Conservation (phyloP, 2,113 vertebrate genomes). For the Bos taurus region DNA sequence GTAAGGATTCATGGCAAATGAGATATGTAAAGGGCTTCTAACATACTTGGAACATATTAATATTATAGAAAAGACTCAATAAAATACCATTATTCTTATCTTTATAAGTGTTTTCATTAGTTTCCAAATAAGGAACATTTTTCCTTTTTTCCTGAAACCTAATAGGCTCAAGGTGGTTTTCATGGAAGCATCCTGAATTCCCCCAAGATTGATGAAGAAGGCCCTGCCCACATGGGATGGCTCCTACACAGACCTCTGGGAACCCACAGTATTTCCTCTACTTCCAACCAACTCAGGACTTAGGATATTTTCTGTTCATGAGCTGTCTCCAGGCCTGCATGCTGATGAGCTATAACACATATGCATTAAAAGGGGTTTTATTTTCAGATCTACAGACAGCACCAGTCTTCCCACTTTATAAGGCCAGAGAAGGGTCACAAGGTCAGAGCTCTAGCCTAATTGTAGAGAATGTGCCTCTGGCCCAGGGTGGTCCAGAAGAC, state of each 20-base stretch:
- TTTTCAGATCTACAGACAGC: not conserved
- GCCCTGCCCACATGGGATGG: not conserved
- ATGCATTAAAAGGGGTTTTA: not conserved
- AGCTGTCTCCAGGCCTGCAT: not conserved
- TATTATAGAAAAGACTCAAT: not conserved
- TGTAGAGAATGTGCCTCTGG: not conserved
- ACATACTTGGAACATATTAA: not conserved
- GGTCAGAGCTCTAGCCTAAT: not conserved
- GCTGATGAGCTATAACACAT: not conserved
- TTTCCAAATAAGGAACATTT: conserved; percentile 7
- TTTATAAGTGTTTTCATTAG: not conserved
- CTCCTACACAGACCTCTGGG: not conserved
- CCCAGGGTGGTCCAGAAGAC: not conserved
- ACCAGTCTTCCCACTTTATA: not conserved
- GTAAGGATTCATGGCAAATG: not conserved
- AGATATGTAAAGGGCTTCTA: not conserved
- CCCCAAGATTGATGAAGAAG: not conserved
- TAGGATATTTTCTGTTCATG: not conserved
- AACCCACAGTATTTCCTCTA: not conserved
- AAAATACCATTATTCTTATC: not conserved
- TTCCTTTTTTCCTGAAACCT: not conserved
- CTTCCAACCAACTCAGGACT: not conserved
- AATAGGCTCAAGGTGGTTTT: not conserved
- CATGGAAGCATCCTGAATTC: not conserved
- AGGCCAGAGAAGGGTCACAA: not conserved